Evolutionary conservation across 2,888 invertebrate genomes (phyloP), one percentile per base, ranked within the genome.

Genomic region (Sericinus montela): DNA sequence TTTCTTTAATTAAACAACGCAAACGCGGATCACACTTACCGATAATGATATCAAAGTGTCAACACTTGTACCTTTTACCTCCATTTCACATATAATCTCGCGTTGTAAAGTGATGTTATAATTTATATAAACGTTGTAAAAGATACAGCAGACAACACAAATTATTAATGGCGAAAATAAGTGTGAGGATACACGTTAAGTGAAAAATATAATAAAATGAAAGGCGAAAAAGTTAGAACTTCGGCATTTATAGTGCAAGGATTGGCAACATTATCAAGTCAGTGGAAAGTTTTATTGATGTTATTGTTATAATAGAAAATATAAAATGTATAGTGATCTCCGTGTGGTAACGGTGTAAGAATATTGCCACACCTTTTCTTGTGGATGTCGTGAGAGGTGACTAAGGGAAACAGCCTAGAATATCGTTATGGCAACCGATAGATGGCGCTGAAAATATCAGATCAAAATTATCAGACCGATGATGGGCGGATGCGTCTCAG

Each of bases 191-290:
- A 10, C 40, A 45, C 44, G 49, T 3, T 0, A 11, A 1, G 36
- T 14, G 45, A 30, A 35, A 35, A 10, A 5, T 10, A 19, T 13
- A 37, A 32, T 9, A 64, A 56, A 50, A 77, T 75, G 73, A 53
- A 50, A 16, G 59, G 54, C 11, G 66, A 67, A 11, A 75, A 67
- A 56, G 48, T 77, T 10, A 72, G 58, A 52, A 52, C 56, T 1
- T 61, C 70, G 0, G 77, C 75, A n/a, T 63, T 79, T 43, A 44
- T 76, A 5, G 60, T 75, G 45, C 81, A 82, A 58, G 55, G 60
- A 23, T 54, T 66, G 14, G 62, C 79, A 1, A 70, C 80, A 0
- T 34, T 70, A 10, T 58, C 70, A 51, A 76, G 81, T 82, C 52
- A 72, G 82, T 81, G 52, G 19, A 29, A 19, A 19, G 1, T 14